These are phyloP conservation scores for Troilus luridus DNA, from an alignment of 2,888 invertebrate genomes.

Conservation along the genomic window DNA sequence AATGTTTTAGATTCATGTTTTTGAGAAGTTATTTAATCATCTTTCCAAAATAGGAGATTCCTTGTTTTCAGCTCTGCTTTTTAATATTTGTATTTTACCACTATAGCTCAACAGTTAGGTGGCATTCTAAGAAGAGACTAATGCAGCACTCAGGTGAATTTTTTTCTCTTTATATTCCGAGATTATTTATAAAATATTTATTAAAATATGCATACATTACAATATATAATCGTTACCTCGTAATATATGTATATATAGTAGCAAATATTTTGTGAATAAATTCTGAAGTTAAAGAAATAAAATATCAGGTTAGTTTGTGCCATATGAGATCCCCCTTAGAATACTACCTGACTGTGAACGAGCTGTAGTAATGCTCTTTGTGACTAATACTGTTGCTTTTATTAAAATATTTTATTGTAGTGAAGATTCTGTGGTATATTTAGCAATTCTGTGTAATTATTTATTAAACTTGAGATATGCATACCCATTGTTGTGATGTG, in stretches of 20 bases:
- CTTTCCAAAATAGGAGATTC: not conserved
- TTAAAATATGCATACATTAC: too few relatives aligned
- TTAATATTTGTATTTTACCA: not conserved
- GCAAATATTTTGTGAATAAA: too few relatives aligned
- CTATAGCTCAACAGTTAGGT: not conserved
- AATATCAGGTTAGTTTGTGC: too few relatives aligned
- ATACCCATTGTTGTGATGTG: not conserved
- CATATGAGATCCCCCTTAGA: too few relatives aligned
- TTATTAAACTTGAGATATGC: not conserved
- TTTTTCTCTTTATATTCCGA: too few relatives aligned
- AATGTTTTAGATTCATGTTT: not conserved
- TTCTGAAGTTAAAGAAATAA: too few relatives aligned
- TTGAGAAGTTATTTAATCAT: not conserved
- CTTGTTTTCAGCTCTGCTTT: slow-evolving; percentile 6
- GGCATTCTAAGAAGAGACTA: too few relatives aligned
- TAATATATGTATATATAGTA: too few relatives aligned
- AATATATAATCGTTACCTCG: too few relatives aligned
- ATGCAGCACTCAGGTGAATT: too few relatives aligned
- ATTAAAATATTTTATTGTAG: not conserved
- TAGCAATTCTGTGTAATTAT: not conserved
- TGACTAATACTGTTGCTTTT: not conserved
- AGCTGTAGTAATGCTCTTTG: not conserved
- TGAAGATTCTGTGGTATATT: not conserved
- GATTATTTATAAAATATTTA: too few relatives aligned
- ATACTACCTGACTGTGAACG: too few relatives aligned